Conservation (phyloP, 2,797 vertebrate species). For the Hafferia zeledoni region DNA sequence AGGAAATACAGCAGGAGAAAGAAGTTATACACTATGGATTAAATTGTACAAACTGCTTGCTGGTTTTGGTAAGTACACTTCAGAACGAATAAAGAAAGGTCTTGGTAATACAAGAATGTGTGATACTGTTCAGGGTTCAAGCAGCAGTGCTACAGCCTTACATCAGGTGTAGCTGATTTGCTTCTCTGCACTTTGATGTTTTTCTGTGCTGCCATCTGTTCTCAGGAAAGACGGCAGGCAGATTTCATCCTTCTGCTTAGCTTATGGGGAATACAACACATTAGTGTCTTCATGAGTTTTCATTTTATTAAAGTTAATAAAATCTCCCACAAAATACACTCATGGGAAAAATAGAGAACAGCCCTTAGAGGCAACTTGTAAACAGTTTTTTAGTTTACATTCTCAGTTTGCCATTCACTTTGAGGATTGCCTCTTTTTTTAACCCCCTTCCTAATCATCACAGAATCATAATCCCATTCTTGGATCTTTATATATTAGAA, state of each 20-base stretch:
- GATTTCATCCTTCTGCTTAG: background rate
- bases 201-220: background rate
- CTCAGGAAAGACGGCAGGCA: background rate
- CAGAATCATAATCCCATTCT: constrained; percentile 13
- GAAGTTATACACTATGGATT: background rate
- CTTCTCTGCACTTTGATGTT: background rate
- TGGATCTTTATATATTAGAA: background rate
- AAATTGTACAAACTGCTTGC: background rate
- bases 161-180: background rate
- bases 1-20: background rate
- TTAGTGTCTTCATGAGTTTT: background rate
- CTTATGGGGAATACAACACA: background rate
- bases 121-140: background rate
- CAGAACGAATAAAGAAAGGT: background rate
- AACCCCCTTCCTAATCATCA: background rate
- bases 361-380: background rate
- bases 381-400: background rate
- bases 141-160: background rate
- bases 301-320: background rate
- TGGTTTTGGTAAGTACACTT: background rate
- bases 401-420: background rate
- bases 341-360: background rate
- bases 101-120: background rate
- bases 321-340: background rate
- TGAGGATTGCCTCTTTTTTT: background rate